Evolutionary conservation across 2,113 vertebrate species (phyloP).

Genomic region (Prinia subflava): DNA sequence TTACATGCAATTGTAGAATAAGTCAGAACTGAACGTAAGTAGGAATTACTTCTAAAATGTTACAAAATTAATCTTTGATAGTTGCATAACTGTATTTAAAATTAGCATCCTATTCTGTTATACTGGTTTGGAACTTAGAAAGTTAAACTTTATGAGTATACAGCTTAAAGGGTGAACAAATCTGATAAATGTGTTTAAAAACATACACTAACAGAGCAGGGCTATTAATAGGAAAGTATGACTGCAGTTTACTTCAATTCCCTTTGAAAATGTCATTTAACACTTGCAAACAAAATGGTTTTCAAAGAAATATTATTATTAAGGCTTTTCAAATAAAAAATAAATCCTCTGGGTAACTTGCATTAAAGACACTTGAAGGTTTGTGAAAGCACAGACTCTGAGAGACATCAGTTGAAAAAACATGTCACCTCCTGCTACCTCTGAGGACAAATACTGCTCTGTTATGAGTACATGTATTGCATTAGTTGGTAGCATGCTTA

Average conservation of each 20-base stretch:
- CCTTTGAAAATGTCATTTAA: slow-evolving; percentile 3
- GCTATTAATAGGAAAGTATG: background rate
- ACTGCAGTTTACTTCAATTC: slow-evolving; percentile 1
- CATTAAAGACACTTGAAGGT: slow-evolving; percentile 67
- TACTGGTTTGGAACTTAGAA: background rate
- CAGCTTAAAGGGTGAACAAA: background rate
- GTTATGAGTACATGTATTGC: background rate
- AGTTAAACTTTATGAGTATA: background rate
- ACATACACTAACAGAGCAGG: background rate
- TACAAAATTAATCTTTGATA: background rate
- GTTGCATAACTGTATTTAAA: background rate
- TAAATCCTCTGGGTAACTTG: slow-evolving; percentile 11
- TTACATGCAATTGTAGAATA: background rate
- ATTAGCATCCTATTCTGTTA: background rate
- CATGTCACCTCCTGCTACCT: background rate
- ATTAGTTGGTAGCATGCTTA: background rate
- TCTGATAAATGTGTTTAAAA: background rate
- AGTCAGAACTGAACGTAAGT: background rate
- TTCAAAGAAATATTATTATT: slow-evolving; percentile 52
- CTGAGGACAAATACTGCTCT: slow-evolving; percentile 22
- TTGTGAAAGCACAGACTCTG: slow-evolving; percentile 49
- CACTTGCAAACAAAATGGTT: background rate
- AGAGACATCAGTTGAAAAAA: slow-evolving; percentile 24
- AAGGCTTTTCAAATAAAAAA: slow-evolving; percentile 65
- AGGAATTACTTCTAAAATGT: background rate